These are phyloP conservation scores for Holacanthella duospinosa DNA, from an alignment of 2,888 invertebrate genomes.

Conservation along the genomic window DNA sequence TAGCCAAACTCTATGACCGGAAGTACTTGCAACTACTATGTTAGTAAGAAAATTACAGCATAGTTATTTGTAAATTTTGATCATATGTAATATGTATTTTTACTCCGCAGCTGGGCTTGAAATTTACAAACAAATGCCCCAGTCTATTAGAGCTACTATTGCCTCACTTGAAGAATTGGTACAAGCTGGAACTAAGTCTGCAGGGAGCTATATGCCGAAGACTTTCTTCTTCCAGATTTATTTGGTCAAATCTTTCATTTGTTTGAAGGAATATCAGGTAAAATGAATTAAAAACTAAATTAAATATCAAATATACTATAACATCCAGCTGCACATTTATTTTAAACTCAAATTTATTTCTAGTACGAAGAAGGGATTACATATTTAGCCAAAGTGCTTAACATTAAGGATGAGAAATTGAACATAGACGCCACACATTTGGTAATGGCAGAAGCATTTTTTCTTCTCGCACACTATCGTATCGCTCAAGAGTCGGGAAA, in stretches of 20 bases:
- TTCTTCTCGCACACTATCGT: not conserved
- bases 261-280: not conserved
- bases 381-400: not conserved
- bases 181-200: not conserved
- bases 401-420: not conserved
- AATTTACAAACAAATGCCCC: not conserved
- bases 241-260: not conserved
- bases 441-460: not conserved
- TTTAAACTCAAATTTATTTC: not conserved
- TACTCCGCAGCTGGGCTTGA: not conserved
- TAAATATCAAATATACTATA: no score
- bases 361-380: constrained; percentile 2
- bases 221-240: not conserved
- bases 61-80: not conserved
- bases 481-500: not conserved
- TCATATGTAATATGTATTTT: no score
- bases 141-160: not conserved
- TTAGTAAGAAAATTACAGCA: not conserved
- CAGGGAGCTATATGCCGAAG: not conserved
- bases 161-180: not conserved
- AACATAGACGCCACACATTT: not conserved
- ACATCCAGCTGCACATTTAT: no score
- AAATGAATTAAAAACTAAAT: no score
- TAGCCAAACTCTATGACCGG: not conserved
- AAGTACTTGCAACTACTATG: not conserved